phyloP scores from a whole-genome alignment of 2,113 vertebrate species.

The Heterotilapia buettikoferi region DNA sequence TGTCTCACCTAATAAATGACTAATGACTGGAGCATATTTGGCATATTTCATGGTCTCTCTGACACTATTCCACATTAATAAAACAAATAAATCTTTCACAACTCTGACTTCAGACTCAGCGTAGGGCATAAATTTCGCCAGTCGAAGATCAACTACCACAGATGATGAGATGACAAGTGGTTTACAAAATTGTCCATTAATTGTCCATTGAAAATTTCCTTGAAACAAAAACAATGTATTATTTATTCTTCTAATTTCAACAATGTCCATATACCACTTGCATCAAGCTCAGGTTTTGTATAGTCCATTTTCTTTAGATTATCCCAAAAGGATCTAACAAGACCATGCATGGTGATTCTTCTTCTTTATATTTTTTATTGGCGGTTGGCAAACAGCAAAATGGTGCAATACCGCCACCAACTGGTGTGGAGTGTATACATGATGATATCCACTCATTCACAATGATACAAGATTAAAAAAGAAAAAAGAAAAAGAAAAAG shows the following conservation, averaged over 20 bases:
- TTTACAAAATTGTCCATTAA: background rate
- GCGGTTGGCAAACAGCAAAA: background rate
- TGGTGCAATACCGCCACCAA: background rate
- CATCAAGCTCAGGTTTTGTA: background rate
- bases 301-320: background rate
- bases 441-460: background rate
- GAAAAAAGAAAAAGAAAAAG: background rate
- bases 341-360: background rate
- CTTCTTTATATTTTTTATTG: background rate
- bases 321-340: background rate
- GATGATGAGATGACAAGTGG: background rate
- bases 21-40: background rate
- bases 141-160: background rate
- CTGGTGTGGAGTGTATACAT: background rate
- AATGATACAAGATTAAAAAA: fast-evolving
- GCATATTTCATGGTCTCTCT: background rate
- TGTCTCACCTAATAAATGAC: background rate
- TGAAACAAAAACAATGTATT: fast-evolving
- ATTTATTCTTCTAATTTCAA: background rate
- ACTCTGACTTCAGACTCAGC: background rate
- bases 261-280: background rate
- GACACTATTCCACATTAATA: background rate
- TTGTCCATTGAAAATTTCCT: background rate
- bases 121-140: background rate
- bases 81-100: background rate